Evolutionary conservation across 2,113 vertebrate species (phyloP).

Genomic region (Platycercus adscitus): DNA sequence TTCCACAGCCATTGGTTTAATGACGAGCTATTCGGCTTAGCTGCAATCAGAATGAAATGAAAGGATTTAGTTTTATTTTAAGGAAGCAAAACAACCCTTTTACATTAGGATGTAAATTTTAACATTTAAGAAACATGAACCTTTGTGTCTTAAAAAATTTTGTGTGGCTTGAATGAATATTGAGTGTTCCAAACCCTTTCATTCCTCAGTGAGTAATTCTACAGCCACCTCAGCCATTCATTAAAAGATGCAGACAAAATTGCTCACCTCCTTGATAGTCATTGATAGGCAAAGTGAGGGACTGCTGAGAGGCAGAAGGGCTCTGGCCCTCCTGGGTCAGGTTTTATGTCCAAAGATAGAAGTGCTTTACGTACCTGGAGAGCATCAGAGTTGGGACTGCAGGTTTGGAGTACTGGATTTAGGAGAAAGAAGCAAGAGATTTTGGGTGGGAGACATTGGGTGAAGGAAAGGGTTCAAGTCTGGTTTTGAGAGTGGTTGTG

Average conservation of each 20-base stretch:
- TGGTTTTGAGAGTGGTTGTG: background rate
- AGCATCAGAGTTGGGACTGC: background rate
- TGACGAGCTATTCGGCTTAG: background rate
- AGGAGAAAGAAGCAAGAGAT: background rate
- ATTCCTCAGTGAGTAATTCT: background rate
- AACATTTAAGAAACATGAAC: background rate
- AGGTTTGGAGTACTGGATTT: background rate
- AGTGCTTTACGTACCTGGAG: rapidly evolving
- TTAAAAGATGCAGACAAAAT: background rate
- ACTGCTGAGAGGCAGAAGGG: background rate
- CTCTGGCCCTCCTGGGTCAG: background rate
- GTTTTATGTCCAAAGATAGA: background rate
- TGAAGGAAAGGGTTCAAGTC: background rate
- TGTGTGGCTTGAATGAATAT: background rate
- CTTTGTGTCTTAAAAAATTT: background rate
- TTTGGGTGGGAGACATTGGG: background rate
- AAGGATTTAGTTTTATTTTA: background rate
- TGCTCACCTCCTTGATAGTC: background rate
- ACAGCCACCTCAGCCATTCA: background rate
- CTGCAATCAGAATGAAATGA: background rate
- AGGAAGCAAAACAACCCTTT: background rate
- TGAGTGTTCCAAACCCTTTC: background rate
- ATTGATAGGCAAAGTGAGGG: background rate
- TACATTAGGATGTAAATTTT: background rate
- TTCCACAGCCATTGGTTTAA: background rate